These are phyloP conservation scores for Halictus rubicundus DNA, from an alignment of 1,140 invertebrate species.

Conservation along the genomic window DNA sequence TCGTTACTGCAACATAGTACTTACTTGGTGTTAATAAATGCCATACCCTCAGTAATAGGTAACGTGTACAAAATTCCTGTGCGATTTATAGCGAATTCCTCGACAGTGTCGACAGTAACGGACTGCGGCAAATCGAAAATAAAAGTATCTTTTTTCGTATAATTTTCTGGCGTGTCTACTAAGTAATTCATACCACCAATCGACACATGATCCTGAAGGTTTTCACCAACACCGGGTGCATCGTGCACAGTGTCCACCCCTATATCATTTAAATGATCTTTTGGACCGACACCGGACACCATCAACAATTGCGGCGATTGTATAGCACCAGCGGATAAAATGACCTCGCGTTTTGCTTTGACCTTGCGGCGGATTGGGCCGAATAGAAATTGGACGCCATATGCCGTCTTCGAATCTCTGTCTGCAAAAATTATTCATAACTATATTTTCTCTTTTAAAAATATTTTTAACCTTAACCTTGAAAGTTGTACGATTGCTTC, in stretches of 20 bases:
- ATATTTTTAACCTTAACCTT: no score
- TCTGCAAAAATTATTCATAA: conserved; percentile 13
- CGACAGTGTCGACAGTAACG: conserved; percentile 80
- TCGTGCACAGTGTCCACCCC: conserved; percentile 81
- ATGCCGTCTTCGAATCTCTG: conserved; percentile 79
- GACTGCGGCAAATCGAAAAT: conserved; percentile 83
- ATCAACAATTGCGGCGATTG: conserved; percentile 90
- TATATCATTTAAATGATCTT: conserved; percentile 80
- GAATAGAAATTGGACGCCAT: conserved; percentile 84
- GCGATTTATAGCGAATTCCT: conserved; percentile 81
- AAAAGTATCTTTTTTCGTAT: conserved; percentile 76
- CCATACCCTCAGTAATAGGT: conserved; percentile 88
- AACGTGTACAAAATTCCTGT: conserved; percentile 85
- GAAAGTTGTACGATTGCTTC: no score
- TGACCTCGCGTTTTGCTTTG: conserved; percentile 84
- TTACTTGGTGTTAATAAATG: conserved; percentile 86
- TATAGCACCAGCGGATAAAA: conserved; percentile 85
- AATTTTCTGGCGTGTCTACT: conserved; percentile 78
- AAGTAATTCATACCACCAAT: conserved; percentile 84
- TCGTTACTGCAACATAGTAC: not conserved
- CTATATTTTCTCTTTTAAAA: no score
- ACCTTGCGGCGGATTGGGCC: conserved; percentile 78
- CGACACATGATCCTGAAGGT: conserved; percentile 89
- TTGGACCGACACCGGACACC: conserved; percentile 89
- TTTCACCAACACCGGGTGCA: conserved; percentile 88